Base-by-base conservation (phyloP, 2,113 vertebrate species). In the Rhynchomys soricoides region DNA sequence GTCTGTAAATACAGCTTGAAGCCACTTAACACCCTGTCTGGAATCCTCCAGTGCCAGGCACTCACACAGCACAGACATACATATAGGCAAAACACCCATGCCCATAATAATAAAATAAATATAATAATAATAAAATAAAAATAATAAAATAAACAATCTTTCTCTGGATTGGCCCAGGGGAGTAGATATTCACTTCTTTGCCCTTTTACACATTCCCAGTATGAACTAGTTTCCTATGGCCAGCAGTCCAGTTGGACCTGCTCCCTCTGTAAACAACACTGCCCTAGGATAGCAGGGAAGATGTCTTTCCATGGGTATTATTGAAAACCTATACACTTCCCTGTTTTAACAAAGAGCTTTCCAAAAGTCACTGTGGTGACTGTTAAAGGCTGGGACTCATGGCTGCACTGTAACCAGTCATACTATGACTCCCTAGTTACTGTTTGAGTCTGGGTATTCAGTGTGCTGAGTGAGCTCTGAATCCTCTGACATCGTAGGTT, bases 201-300 rank as follows among this genome's bases (percentile, higher is more conserved):
- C 2, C 75, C 10, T 10, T 43, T n/a, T 77, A 40, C 11, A 57
- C 22, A 26, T 82, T 17, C 45, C 13, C 13, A 4, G 4, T 9
- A 45, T 43, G 31, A 9, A 21, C 19, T 55, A 16, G 8, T 12
- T 82, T 52, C 16, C 52, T 13, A 0, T 24, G 79, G 29, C 31
- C 8, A 45, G 22, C 0, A 17, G 55, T 37, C 15, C 31, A 13
- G 0, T n/a, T 59, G 40, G 3, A 17, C 1, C 4, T 52, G 31
- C 16, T 21, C 6, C 3, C 0, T 90, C 2, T 55, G n/a, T 17
- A 52, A 29, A 40, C 21, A 22, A 3, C 1, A 26, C 7, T 17
- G 17, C 21, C 86, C 22, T 40, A 8, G 5, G 86, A 15, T n/a
- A 40, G 37, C 37, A 40, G 12, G 50, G 34, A 50, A 48, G 34